Evolutionary conservation across 2,113 vertebrate genomes (phyloP), one percentile per base, ranked within the genome.

Genomic region (Ursus arctos): DNA sequence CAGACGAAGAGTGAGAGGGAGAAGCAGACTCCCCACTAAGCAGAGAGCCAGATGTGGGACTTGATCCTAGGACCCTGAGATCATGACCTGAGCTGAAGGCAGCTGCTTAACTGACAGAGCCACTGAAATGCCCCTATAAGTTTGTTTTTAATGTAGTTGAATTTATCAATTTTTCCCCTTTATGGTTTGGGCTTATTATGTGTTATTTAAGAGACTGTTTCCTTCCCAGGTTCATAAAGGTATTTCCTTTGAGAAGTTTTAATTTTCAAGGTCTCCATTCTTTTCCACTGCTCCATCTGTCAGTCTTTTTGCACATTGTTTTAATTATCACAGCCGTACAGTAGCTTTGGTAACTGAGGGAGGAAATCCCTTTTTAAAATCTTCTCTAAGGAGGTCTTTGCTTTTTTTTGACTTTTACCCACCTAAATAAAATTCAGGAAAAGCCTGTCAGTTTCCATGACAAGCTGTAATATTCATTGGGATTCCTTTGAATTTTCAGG

Each of bases 201-300:
- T 86, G n/a, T 94, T 87, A 33, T 76, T 96, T 67, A 88, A 67
- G 49, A 87, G 86, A 88, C 19, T 43, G 12, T 67, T 87, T 94
- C 19, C 36, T 76, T 74, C 9, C 3, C 28, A 28, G 67, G 8
- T 33, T 72, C 47, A 57, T 81, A 24, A 80, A 85, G 24, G 28
- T 22, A 49, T 49, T 91, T 72, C 19, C 22, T 91, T 71, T 82
- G 47, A 57, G 74, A 81, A 33, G 7, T n/a, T 94, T 94, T 81
- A 15, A 40, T 59, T 91, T 82, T 74, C 3, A 7, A 74, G 6
- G 40, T 84, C 22, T 83, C 21, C n/a, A 24, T 84, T 95, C 40
- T 92, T 88, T 97, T 21, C 33, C 10, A 31, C 51, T 92, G 13
- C 22, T 84, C 43, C 43, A 43, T 43, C 19, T 72, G 21, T 93